Base-by-base conservation (phyloP, 2,113 vertebrate genomes). In the Petromus typicus region DNA sequence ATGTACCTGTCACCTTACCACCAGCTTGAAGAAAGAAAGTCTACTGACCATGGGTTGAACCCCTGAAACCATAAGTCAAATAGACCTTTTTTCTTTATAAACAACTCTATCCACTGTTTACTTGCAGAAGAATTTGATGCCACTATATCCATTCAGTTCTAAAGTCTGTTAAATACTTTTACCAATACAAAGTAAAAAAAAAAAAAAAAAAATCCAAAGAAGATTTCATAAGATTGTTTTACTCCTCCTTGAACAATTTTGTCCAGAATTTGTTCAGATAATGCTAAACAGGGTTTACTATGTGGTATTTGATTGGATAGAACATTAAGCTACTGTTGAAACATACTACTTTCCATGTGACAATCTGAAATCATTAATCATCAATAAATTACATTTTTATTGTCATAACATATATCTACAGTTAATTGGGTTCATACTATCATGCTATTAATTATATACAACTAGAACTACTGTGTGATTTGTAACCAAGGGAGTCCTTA, bases 101-200 rank as follows among this genome's bases (percentile, higher is more conserved):
- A 22, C 37, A 4, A 80, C 57, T 59, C 10, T 37, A 8, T 59
- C 22, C 37, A n/a, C 11, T 13, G 5, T 59, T 57, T 59, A 40
- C 5, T 56, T 16, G 59, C 40, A 34, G 14, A 79, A 54, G 30
- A 20, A 40, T 11, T 43, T 25, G 10, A 40, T 73, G 69, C 11
- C 37, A 23, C 10, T 43, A 25, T 43, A 43, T 43, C 45, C 57
- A 63, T 16, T 87, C 63, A 90, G n/a, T n/a, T n/a, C n/a, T n/a
- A n/a, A n/a, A n/a, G n/a, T 96, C 93, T 95, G 48, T 91, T 90
- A 95, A 69, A 75, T 76, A 43, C 1, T 9, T 94, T 67, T 97
- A 87, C 37, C 34, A 80, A 22, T 92, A 85, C 1, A 64, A 69
- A n/a, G 2, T 90, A 96, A 81, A 67, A 12, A 34, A 91, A 22